These are phyloP conservation scores for Drosophila arizonae DNA, from an alignment of 1,140 invertebrate species.

Conservation along the genomic window DNA sequence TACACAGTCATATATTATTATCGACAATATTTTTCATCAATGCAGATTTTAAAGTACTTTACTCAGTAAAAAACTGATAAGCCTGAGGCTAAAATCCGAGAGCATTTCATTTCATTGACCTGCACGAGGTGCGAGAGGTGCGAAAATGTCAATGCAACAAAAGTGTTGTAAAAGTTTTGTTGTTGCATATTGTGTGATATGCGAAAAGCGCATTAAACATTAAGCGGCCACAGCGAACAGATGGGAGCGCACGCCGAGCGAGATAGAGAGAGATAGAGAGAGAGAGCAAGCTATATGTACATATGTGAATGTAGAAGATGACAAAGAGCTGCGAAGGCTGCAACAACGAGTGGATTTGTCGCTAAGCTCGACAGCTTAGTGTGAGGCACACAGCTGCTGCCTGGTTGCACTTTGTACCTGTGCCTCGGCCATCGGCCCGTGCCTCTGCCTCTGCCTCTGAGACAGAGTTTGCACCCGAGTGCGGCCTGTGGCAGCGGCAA, in stretches of 20 bases:
- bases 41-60: no score
- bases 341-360: constrained; percentile 43
- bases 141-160: constrained; percentile 30
- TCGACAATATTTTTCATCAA: no score
- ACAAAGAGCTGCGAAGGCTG: constrained; percentile 30
- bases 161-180: constrained; percentile 24
- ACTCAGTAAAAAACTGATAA: no score
- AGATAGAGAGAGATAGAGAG: no score
- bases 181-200: constrained; percentile 32
- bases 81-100: neutral
- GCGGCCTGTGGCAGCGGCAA: constrained; percentile 20
- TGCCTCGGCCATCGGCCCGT: constrained; percentile 4
- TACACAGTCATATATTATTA: no score
- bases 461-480: neutral
- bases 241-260: constrained; percentile 12
- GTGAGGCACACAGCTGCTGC: constrained; percentile 40
- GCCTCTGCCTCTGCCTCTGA: constrained; percentile 8
- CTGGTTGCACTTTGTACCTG: constrained; percentile 44
- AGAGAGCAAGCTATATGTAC: neutral
- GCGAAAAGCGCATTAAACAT: constrained; percentile 52
- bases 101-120: constrained; percentile 39
- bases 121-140: constrained; percentile 16
- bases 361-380: constrained; percentile 52
- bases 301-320: constrained; percentile 8
- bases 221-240: constrained; percentile 35